phyloP scores from a whole-genome alignment of 2,113 vertebrate genomes.

The Epinephelus moara region DNA sequence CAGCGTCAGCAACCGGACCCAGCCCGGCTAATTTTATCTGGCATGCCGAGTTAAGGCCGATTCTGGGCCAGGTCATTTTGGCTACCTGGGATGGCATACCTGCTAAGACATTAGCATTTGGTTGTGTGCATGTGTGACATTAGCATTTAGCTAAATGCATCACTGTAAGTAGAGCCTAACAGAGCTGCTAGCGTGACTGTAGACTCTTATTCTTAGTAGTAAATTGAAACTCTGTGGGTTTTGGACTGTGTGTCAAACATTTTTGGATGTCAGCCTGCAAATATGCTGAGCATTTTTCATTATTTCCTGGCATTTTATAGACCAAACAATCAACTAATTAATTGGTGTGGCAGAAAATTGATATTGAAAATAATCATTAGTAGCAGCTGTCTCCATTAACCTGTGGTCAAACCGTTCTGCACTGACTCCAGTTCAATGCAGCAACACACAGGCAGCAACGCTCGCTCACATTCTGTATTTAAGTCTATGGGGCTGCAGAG shows the following conservation, averaged over 20 bases:
- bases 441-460: not conserved
- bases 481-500: constrained; percentile 61
- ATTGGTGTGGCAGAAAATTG: not conserved
- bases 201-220: not conserved
- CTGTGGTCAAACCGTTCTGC: not conserved
- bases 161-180: not conserved
- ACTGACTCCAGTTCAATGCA: not conserved
- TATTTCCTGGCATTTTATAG: not conserved
- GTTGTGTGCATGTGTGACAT: not conserved
- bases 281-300: not conserved
- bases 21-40: too few species aligned
- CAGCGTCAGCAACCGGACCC: too few species aligned
- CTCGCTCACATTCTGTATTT: constrained; percentile 52
- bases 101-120: not conserved
- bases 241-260: too few species aligned
- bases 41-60: too few species aligned
- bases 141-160: not conserved
- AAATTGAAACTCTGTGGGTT: not conserved
- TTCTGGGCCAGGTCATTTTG: too few species aligned
- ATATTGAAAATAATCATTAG: not conserved
- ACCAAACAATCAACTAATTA: not conserved
- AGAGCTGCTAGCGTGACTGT: not conserved
- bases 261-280: not conserved
- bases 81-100: too few species aligned
- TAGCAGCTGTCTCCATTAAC: constrained; percentile 1